phyloP scores from a whole-genome alignment of 2,113 vertebrate genomes.

The Regulus satrapa region DNA sequence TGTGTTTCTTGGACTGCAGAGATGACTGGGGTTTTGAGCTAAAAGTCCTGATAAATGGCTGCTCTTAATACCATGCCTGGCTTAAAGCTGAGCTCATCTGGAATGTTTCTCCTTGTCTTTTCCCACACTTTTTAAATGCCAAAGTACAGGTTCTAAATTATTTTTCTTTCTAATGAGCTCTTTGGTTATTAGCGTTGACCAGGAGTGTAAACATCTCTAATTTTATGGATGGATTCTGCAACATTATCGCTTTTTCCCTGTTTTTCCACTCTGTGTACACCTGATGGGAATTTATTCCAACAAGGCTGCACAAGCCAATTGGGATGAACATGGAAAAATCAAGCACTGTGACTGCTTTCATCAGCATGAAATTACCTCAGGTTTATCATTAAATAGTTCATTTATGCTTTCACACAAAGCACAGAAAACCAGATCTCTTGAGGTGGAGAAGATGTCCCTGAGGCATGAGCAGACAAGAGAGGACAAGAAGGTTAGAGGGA shows the following conservation, averaged over 20 bases:
- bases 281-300: conserved; percentile 4
- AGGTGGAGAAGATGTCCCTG: not conserved
- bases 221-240: not conserved
- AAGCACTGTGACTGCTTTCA: not conserved
- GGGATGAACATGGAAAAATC: not conserved
- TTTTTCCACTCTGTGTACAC: not conserved
- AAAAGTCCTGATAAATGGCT: not conserved
- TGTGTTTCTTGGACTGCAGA: not conserved
- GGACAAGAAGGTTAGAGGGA: not conserved
- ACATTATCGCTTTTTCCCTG: not conserved
- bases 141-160: not conserved
- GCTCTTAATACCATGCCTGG: not conserved
- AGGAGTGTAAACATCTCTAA: not conserved
- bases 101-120: not conserved
- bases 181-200: not conserved
- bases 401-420: not conserved
- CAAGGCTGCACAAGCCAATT: not conserved
- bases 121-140: not conserved
- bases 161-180: not conserved
- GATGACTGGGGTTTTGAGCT: not conserved
- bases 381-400: not conserved
- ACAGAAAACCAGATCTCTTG: not conserved
- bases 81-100: conserved; percentile 6
- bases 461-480: not conserved
- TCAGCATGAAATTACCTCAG: not conserved